phyloP scores from a whole-genome alignment of 2,797 vertebrate genomes.

The Leptatherina wallacei region DNA sequence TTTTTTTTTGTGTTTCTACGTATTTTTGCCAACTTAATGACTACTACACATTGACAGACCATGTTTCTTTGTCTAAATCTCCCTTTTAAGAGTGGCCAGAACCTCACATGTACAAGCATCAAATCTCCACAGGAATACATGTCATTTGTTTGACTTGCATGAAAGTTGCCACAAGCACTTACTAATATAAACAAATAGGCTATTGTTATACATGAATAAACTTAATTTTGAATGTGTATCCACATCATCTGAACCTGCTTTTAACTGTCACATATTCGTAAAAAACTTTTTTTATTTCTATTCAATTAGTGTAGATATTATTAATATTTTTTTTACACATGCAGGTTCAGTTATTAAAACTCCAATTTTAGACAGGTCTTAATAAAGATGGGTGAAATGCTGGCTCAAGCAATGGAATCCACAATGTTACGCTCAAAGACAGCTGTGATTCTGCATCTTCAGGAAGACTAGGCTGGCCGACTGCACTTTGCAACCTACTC shows the following conservation, averaged over 20 bases:
- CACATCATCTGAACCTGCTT: too few species aligned
- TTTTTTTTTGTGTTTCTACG: conserved; percentile 53
- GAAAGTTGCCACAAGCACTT: conserved; percentile 24
- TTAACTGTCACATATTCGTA: neutral
- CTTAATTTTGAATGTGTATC: neutral
- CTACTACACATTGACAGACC: conserved; percentile 61
- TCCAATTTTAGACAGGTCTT: conserved; percentile 7
- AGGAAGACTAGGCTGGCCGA: conserved; percentile 16
- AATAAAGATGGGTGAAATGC: conserved; percentile 4
- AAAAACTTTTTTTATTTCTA: neutral
- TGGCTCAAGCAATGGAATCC: conserved; percentile 30
- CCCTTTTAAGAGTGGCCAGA: conserved; percentile 66
- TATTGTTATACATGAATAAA: neutral
- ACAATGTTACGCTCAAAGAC: conserved; percentile 32
- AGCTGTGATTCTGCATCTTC: conserved; percentile 25
- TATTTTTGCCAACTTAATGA: conserved; percentile 68
- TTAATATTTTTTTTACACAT: neutral
- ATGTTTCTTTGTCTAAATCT: conserved; percentile 63
- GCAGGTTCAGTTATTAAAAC: conserved; percentile 13
- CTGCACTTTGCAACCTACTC: conserved; percentile 53
- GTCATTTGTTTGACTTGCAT: conserved; percentile 35
- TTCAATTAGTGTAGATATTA: neutral
- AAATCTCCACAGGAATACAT: conserved; percentile 51
- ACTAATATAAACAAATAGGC: neutral
- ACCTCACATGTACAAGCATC: conserved; percentile 37